Base-by-base conservation (phyloP, 2,797 vertebrate genomes). In the Cirrhinus molitorella region DNA sequence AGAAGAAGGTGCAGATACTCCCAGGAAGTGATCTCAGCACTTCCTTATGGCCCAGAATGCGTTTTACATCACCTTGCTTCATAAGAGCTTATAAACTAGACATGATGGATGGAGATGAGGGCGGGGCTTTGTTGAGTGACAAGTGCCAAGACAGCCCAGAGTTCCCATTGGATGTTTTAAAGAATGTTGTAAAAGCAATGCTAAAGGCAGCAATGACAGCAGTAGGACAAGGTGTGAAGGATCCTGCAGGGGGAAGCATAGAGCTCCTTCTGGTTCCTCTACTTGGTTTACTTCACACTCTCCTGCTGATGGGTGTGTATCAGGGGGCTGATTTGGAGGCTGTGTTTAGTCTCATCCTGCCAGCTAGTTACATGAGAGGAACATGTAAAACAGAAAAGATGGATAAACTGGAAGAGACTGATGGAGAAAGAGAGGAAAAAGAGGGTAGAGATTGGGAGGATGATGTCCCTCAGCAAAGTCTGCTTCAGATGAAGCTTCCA, bases 401-500 rank as follows among this genome's bases (percentile, higher is more conserved):
- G 57, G 92, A 91, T 65, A 92, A 91, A 43, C 65, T 91, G 79
- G 81, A 81, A 82, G 88, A 86, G 72, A 31, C 23, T 67, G 49
- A 89, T 75, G 61, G 19, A 49, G 83, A 86, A 65, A 51, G 63
- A 61, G 49, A 85, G 78, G 47, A 80, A 86, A 37, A 75, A 4
- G 68, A 65, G 55, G 40, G 40, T 5, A 63, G 70, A 75, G 21
- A 59, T 21, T 67, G 70, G 90, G 90, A 23, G 3, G 89, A 86
- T 9, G 87, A 90, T 57, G 86, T 90, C 12, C 92, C 92, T 76
- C 93, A 95, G 88, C 94, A 95, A 90, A 97, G 96, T 63, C 95
- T 99, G 80, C 95, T 99, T 88, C 95, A 97, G 84, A 97, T 98
- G 96, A 97, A 96, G 80, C 96, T 99, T 89, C 97, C 97, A 2